Conservation (phyloP, 2,888 invertebrate genomes). For the Tryphoninae sp. region DNA sequence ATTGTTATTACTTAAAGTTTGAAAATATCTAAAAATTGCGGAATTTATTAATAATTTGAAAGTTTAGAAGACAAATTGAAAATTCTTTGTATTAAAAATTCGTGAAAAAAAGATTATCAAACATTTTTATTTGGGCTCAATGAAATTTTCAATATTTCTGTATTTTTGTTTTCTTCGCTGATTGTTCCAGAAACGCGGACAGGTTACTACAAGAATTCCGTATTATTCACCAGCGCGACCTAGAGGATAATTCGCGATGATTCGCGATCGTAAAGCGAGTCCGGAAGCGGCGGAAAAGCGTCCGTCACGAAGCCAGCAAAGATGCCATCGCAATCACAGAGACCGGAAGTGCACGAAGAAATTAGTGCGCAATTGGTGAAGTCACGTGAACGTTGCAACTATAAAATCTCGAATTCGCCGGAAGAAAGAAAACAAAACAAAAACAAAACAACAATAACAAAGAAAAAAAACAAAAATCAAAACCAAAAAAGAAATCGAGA, state of each 20-base stretch:
- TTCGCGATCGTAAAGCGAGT: slow-evolving; percentile 63
- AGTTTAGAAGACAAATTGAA: no score
- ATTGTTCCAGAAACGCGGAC: slow-evolving; percentile 82
- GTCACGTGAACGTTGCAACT: slow-evolving; percentile 30
- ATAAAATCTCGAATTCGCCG: slow-evolving; percentile 13
- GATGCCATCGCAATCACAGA: slow-evolving; percentile 63
- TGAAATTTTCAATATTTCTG: slow-evolving; percentile 30
- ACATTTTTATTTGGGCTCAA: not conserved
- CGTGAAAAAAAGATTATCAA: not conserved
- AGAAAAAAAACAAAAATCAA: not conserved
- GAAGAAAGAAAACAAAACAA: not conserved
- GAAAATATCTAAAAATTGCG: no score
- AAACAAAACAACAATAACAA: not conserved
- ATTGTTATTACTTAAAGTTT: no score
- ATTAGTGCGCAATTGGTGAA: slow-evolving; percentile 31
- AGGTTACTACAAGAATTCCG: slow-evolving; percentile 94
- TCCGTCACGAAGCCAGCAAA: slow-evolving; percentile 61
- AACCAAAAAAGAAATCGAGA: slow-evolving; percentile 4
- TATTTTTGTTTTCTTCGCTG: slow-evolving; percentile 35
- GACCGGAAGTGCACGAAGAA: slow-evolving; percentile 27
- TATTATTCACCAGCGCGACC: slow-evolving; percentile 94
- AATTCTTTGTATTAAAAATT: no score
- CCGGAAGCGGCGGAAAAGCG: slow-evolving; percentile 60
- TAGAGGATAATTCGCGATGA: slow-evolving; percentile 79
- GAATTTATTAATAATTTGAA: no score